Evolutionary conservation across 2,113 vertebrate species (phyloP), one percentile per base, ranked within the genome.

Genomic region (Phaethon lepturus): DNA sequence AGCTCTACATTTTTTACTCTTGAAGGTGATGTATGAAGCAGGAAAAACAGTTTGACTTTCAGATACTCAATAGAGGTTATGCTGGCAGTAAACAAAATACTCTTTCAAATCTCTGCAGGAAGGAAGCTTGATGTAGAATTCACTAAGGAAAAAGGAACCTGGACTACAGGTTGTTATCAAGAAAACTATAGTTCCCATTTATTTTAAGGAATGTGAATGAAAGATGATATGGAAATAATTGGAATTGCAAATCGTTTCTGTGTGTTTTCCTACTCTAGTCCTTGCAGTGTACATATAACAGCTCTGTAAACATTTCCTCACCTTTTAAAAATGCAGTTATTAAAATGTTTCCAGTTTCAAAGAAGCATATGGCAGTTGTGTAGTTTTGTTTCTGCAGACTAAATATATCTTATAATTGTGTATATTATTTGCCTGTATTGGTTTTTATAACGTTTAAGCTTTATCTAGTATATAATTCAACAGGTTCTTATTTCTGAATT

Each of bases 1-100:
- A 93, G 40, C n/a, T 79, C 45, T 67, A 42, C 73, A 60, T 64
- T 91, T 88, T 95, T 95, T 90, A 20, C 75, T 93, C 47, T 64
- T 93, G 77, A 94, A 86, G 68, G 79, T 95, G 88, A 96, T 84
- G 47, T 84, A 91, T 67, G 58, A 64, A 88, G 49, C 73, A 55
- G 45, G 26, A 85, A 87, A 93, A 87, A 8, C 52, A 72, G 74
- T 75, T 93, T 9, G 22, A 93, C 88, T 97, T 97, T 97, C 86
- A 97, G 69, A 81, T 86, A 60, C 80, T 90, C 72, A 59, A 1
- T 73, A 94, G 88, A 96, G 81, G 86, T 95, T 95, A 60, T 33
- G n/a, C 44, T 86, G 86, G 49, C 63, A 88, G 86, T 79, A 80
- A 95, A 90, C 53, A 90, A 95, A 92, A 86, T 69, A 29, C n/a